Evolutionary conservation across 1,140 invertebrate species (phyloP).

Genomic region (Lasioglossum baleicum): DNA sequence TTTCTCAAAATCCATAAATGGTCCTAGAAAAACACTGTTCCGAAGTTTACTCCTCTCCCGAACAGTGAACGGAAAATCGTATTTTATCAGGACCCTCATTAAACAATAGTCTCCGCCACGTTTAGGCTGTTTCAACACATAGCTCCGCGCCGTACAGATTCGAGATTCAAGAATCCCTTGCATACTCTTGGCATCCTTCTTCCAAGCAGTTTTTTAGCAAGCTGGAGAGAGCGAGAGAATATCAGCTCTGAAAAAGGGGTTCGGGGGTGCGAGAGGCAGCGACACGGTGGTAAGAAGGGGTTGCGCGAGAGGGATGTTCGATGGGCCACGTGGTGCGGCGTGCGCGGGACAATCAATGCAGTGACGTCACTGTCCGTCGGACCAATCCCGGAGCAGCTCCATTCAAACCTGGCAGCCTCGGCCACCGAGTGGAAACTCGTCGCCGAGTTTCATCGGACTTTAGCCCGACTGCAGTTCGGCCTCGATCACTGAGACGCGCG

Average conservation of each 20-base stretch:
- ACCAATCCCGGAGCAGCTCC: constrained; percentile 75
- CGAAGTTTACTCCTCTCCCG: too few relatives aligned
- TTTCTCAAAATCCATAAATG: too few relatives aligned
- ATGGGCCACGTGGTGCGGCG: constrained; percentile 75
- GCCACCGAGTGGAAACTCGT: constrained; percentile 62
- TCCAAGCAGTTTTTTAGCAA: constrained; percentile 35
- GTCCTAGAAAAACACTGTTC: too few relatives aligned
- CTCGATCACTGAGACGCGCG: constrained; percentile 75
- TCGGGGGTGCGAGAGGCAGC: too few relatives aligned
- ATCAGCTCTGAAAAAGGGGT: background rate
- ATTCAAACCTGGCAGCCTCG: constrained; percentile 75
- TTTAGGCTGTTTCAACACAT: too few relatives aligned
- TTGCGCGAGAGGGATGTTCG: constrained; percentile 7
- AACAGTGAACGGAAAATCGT: too few relatives aligned
- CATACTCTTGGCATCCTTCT: constrained; percentile 24
- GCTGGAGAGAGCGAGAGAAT: background rate
- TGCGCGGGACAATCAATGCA: constrained; percentile 78
- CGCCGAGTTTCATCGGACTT: constrained; percentile 70
- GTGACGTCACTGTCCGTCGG: constrained; percentile 73
- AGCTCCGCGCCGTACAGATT: constrained; percentile 18
- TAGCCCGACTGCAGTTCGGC: constrained; percentile 77
- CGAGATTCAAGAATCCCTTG: constrained; percentile 18
- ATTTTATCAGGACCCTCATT: too few relatives aligned
- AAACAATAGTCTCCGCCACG: too few relatives aligned
- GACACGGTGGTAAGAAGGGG: background rate